Evolutionary conservation across 2,888 invertebrate genomes (phyloP), one percentile per base, ranked within the genome.

Genomic region (Liopterus haemorrhoidalis): DNA sequence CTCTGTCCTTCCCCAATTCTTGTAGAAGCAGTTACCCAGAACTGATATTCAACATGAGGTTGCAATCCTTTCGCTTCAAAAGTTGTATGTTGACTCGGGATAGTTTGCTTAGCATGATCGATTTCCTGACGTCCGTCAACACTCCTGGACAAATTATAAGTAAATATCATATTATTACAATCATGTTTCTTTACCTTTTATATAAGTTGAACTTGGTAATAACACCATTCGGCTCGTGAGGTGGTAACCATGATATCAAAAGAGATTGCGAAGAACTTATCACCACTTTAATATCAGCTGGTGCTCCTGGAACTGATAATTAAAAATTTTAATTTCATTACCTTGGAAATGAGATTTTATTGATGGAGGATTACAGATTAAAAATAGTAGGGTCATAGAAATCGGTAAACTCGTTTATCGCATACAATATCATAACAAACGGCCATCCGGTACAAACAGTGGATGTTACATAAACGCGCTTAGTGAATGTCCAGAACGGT

Each of bases 1-100:
- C 80, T 82, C 58, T 79, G 81, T 0, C 87, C 86, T 62, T 86
- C 85, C 0, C 87, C 87, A 27, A 85, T 79, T 21, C 81, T 72
- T 0, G 86, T 87, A 3, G 79, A 82, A 1, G 85, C 85, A 1
- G 84, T 82, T 15, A 87, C 81, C 79, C 84, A 83, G 62, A 85
- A 85, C 59, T 84, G 82, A 60, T 86, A 85, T 58, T 83, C 82
- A 41, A 81, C 78, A 50, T 80, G 79, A 5, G 78, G 75, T 59
- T 81, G 79, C 19, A 84, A 69, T 31, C 76, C 76, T 56, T 79
- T 82, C 2, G 79, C 78, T 61, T 83, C 82, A 56, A 77, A 82
- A 46, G 71, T 75, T 2, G 75, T 75, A 55, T 79, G 78, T 51
- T 78, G 76, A 2, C 78, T 76, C 2, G 79, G 76, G 40, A 83